Evolutionary conservation across 2,797 vertebrate species (phyloP), one percentile per base, ranked within the genome.

Genomic region (Pseudotriccus pelzelni): DNA sequence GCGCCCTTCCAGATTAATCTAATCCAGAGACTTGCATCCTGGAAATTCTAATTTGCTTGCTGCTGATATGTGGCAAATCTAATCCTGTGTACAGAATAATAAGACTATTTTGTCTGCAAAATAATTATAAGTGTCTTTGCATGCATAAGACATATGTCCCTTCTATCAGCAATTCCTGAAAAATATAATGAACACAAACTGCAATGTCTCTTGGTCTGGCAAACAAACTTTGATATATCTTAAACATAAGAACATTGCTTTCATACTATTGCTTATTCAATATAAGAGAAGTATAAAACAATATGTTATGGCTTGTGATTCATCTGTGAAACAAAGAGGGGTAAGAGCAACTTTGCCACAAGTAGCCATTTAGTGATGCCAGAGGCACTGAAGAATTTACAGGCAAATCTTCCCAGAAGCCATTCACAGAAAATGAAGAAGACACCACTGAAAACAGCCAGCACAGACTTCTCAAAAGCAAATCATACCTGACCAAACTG

Each of bases 41-140:
- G 60, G 37, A 85, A 87, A 91, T 92, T 73, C 27, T 91, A 67
- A 89, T 87, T 85, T 87, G 24, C 28, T 85, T 89, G 60, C 68
- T 84, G 41, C 27, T 93, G 84, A 55, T 80, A 22, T 76, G 67
- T 64, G 68, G 41, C 41, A 94, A 83, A 89, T 92, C 30, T 77
- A 85, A 77, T 50, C 56, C 52, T 39, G 37, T 39, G 44, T 67
- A 74, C 15, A 87, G 72, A 91, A 90, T 73, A 92, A 44, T 39
- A 84, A 80, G 23, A 90, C 56, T 49, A 75, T 84, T 72, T 79
- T 73, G 28, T 67, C 66, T 81, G 36, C 15, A 94, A 85, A 95
- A 72, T 58, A 78, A 84, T 86, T 79, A 20, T 32, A 84, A 50
- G 39, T 56, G 34, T 32, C 62, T 70, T 93, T 80, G 60, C 36